Percentiles rank a stretch among this genome's conserved stretches.
phyloP scores from a whole-genome alignment of 2,797 vertebrate genomes.

The Taeniopygia guttata region DNA sequence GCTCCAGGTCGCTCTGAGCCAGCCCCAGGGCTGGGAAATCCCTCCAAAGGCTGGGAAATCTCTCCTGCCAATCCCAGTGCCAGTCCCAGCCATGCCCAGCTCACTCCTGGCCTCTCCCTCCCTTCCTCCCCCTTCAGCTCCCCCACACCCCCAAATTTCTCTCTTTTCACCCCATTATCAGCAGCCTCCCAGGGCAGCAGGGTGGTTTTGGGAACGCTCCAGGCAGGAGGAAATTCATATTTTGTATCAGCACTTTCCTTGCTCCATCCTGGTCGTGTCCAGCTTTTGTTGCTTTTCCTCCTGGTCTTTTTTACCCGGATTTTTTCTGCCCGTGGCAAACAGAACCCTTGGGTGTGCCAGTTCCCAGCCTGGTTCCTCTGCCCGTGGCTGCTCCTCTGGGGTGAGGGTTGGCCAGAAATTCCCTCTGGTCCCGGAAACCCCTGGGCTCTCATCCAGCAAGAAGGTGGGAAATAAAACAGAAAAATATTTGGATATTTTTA shows the following conservation, averaged over 20 bases:
- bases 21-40: not conserved
- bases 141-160: not conserved
- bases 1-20: not conserved
- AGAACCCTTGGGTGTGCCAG: no score
- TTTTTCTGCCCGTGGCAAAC: not conserved
- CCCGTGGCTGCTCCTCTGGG: not conserved
- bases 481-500: not conserved
- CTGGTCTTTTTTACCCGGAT: not conserved
- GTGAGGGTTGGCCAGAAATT: not conserved
- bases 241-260: not conserved
- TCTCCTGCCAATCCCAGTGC: not conserved
- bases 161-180: accelerated
- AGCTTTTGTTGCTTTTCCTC: not conserved
- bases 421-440: not conserved
- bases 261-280: not conserved
- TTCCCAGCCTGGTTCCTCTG: not conserved
- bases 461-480: not conserved
- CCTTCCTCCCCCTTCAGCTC: not conserved
- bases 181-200: not conserved
- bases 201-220: not conserved
- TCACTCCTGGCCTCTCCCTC: not conserved
- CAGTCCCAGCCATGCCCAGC: accelerated
- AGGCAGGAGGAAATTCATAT: not conserved
- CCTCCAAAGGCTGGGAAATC: no score
- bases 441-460: not conserved